phyloP scores from a whole-genome alignment of 2,113 vertebrate genomes.

The Chamaea fasciata region DNA sequence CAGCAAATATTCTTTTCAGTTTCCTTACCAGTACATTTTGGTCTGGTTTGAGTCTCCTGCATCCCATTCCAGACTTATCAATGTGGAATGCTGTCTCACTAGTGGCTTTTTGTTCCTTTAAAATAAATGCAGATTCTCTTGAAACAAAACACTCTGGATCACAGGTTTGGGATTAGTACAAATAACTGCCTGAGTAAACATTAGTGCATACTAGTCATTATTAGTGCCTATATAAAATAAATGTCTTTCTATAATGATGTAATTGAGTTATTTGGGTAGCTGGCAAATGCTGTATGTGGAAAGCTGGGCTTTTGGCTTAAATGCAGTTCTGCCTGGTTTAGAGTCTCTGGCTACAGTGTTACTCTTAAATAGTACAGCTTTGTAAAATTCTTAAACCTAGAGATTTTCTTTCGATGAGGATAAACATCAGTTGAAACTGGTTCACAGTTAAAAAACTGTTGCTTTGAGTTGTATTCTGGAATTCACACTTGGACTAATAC shows the following conservation, averaged over 20 bases:
- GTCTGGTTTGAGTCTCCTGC: neutral
- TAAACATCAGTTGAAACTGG: neutral
- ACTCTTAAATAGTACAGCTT: neutral
- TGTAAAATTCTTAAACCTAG: neutral
- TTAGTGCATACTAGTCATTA: neutral
- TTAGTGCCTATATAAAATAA: neutral
- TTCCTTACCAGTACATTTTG: neutral
- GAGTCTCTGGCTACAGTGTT: neutral
- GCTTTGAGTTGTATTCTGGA: neutral
- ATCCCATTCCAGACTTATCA: neutral
- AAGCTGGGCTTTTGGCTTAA: neutral
- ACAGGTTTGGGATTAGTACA: neutral
- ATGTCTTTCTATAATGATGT: neutral
- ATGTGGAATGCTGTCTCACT: neutral
- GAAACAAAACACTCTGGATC: neutral
- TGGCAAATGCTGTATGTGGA: neutral
- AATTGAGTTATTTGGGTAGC: neutral
- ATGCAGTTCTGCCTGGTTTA: neutral
- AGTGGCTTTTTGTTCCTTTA: neutral
- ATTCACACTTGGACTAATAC: neutral
- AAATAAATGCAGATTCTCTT: neutral
- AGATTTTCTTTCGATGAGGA: neutral
- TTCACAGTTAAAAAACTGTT: neutral
- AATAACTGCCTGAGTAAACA: neutral
- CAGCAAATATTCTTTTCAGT: neutral